phyloP scores from a whole-genome alignment of 1,140 invertebrate genomes.

The Pseudomyrmex cubaensis region DNA sequence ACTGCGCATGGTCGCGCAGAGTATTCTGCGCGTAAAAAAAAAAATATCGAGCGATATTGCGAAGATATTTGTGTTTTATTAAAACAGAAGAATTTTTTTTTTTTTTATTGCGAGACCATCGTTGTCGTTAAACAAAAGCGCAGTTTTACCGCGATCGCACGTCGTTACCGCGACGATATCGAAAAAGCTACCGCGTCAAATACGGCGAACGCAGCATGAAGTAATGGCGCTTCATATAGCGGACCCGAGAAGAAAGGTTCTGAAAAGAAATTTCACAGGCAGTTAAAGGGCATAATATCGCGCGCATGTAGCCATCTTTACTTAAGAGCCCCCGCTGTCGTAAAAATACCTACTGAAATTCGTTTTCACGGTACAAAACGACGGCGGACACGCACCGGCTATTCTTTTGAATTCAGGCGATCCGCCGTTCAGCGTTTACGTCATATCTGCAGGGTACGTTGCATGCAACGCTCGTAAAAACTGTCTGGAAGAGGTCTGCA shows the following conservation, averaged over 20 bases:
- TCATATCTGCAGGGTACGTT: conserved; percentile 32
- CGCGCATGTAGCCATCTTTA: conserved; percentile 49
- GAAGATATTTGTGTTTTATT: no score
- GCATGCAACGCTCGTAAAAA: conserved; percentile 66
- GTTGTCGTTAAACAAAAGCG: not conserved
- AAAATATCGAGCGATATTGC: no score
- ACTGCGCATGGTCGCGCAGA: conserved; percentile 29
- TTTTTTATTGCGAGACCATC: conserved; percentile 6
- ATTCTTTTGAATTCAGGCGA: conserved; percentile 62
- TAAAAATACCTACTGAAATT: conserved; percentile 63
- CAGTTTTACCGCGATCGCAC: conserved; percentile 5
- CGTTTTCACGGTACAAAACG: conserved; percentile 52
- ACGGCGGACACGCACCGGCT: conserved; percentile 54
- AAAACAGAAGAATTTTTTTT: no score
- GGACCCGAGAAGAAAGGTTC: not conserved
- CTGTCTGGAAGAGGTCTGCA: conserved; percentile 63
- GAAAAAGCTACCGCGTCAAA: conserved; percentile 47
- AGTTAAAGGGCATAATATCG: conserved; percentile 52
- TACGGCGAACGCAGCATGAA: conserved; percentile 19
- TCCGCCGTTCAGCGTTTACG: conserved; percentile 45
- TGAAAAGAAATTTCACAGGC: conserved; percentile 52
- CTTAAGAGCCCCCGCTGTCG: conserved; percentile 45
- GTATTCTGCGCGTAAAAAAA: conserved; percentile 49
- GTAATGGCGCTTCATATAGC: conserved; percentile 37
- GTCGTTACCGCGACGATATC: conserved; percentile 28